Evolutionary conservation across 2,888 invertebrate species (phyloP), one percentile per base, ranked within the genome.

Genomic region (Escarpia spicata): DNA sequence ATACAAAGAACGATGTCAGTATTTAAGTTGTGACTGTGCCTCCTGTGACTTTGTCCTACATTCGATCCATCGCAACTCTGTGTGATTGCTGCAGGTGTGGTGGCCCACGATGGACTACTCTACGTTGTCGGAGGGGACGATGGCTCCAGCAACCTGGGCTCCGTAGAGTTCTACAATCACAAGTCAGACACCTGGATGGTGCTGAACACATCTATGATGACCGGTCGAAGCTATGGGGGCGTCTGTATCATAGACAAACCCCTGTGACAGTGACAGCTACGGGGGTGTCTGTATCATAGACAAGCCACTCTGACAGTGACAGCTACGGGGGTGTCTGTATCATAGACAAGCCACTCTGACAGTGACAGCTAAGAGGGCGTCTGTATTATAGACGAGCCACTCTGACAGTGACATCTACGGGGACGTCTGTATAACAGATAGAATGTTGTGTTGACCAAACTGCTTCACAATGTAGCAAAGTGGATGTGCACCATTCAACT

Each of bases 101-200:
- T 98, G 92, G 98, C 98, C 9, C 97, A 98, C 96, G 98, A 97
- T 95, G 98, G 98, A 37, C 97, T 98, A 90, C 97, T 99, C 92
- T 99, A 98, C 97, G 99, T 99, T 19, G 98, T 99, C 45, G 99
- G 99, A 89, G 99, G 99, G 0, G 99, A 99, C 97, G 99, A 99
- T 97, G 99, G 99, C 92, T 98, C 98, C 75, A 98, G 98, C 93
- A 99, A 99, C 97, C 97, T 99, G 75, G 97, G 98, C 90, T 98
- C 98, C 0, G 98, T 99, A 2, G 99, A 99, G 97, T 98, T 98
- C 93, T 99, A 98, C 97, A 98, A 98, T 96, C 98, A 99, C 15
- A 98, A 98, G 95, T 97, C 97, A 52, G 98, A 99, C 96, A 97
- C 97, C 92, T 99, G 99, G 99, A 97, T 98, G 44, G 97, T 98